Conservation (phyloP, 2,888 invertebrate genomes). For the Chromoteleia sp. region DNA sequence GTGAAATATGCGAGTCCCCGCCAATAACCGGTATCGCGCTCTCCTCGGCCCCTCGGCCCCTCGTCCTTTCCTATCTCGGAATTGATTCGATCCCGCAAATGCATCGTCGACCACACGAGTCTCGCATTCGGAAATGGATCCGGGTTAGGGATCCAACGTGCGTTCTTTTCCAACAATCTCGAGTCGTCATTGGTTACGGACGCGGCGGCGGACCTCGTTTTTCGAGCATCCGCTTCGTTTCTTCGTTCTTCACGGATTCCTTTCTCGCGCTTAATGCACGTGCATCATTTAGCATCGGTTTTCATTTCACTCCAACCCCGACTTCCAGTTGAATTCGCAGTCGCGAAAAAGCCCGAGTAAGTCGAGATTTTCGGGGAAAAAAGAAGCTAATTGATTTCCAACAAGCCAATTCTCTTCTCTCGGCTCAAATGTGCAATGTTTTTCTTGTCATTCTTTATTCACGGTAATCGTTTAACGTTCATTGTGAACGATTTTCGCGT, state of each 20-base stretch:
- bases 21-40: conserved; percentile 81
- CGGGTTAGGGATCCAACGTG: conserved; percentile 22
- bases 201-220: conserved; percentile 21
- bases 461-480: too few relatives aligned
- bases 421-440: neutral
- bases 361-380: conserved; percentile 6
- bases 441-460: neutral
- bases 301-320: conserved; percentile 10
- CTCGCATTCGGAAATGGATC: conserved; percentile 41
- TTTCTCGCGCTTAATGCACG: conserved; percentile 41
- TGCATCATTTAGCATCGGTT: conserved; percentile 47
- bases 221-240: conserved; percentile 19
- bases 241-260: conserved; percentile 35
- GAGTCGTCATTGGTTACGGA: conserved; percentile 32
- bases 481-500: too few relatives aligned
- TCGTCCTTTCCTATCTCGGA: conserved; percentile 70
- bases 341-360: conserved; percentile 26
- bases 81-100: conserved; percentile 66
- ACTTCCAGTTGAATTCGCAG: conserved; percentile 37
- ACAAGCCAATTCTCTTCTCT: conserved; percentile 5
- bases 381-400: conserved; percentile 37
- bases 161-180: conserved; percentile 19
- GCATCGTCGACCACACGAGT: conserved; percentile 56
- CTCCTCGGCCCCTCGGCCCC: conserved; percentile 71
- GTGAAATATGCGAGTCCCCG: conserved; percentile 80